Conservation (phyloP, 2,888 invertebrate species). For the Melieria omissa region DNA sequence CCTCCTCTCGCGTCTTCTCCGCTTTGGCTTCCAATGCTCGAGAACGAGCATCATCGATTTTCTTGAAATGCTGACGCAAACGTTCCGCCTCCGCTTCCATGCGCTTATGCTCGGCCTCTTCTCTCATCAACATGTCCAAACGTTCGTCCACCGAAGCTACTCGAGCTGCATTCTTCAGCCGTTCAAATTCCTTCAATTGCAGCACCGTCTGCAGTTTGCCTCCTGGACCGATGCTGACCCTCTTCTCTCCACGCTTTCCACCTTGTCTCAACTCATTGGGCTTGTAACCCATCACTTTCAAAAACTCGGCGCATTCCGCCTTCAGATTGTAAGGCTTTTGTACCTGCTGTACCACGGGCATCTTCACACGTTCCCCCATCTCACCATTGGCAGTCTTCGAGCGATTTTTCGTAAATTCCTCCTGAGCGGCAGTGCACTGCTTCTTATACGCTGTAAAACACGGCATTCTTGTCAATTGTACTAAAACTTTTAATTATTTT, state of each 20-base stretch:
- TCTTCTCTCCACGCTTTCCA: conserved; percentile 41
- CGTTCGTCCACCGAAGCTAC: conserved; percentile 69
- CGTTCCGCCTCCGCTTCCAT: conserved; percentile 71
- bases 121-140: conserved; percentile 65
- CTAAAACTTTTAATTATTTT: too few relatives aligned
- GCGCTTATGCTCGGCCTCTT: conserved; percentile 66
- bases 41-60: conserved; percentile 62
- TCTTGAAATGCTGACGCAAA: conserved; percentile 70
- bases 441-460: too few relatives aligned
- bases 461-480: too few relatives aligned
- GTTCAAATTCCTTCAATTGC: conserved; percentile 71
- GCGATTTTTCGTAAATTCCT: too few relatives aligned
- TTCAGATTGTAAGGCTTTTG: too few relatives aligned
- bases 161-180: conserved; percentile 72
- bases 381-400: too few relatives aligned
- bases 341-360: too few relatives aligned
- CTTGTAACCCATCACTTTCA: conserved; percentile 47
- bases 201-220: conserved; percentile 49
- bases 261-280: conserved; percentile 46
- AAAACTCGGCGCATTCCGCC: conserved; percentile 23
- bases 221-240: conserved; percentile 43
- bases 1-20: conserved; percentile 64
- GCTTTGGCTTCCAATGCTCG: conserved; percentile 42
- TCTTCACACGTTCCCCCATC: too few relatives aligned
- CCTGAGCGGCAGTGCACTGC: too few relatives aligned